Evolutionary conservation across 2,113 vertebrate genomes (phyloP).

Genomic region (Alces alces): DNA sequence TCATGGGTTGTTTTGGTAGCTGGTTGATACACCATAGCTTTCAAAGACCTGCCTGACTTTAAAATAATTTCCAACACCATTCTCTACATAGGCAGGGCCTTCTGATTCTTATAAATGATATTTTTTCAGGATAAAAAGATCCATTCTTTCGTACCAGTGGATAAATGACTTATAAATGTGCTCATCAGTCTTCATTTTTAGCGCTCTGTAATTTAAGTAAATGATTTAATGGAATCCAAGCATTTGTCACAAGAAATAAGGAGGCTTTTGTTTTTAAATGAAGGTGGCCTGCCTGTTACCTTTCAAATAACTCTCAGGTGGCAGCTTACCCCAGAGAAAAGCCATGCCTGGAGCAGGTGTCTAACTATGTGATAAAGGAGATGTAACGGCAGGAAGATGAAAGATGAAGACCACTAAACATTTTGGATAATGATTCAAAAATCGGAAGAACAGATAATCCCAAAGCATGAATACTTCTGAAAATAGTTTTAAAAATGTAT

Average conservation of each 20-base stretch:
- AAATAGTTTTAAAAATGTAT: slow-evolving; percentile 50
- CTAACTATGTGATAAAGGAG: background rate
- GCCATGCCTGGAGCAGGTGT: background rate
- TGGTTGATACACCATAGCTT: background rate
- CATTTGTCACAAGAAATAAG: background rate
- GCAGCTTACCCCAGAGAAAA: background rate
- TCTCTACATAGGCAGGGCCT: accelerated
- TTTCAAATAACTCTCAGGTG: background rate
- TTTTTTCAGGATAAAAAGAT: background rate
- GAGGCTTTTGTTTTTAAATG: background rate
- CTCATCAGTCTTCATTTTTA: background rate
- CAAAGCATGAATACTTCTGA: slow-evolving; percentile 29
- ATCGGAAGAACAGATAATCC: slow-evolving; percentile 3
- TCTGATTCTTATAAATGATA: background rate
- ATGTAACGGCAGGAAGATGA: background rate
- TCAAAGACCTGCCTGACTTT: background rate
- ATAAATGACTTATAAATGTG: background rate
- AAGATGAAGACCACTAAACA: background rate
- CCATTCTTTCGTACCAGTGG: background rate
- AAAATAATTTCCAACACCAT: background rate
- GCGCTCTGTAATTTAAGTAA: background rate
- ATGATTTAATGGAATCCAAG: background rate
- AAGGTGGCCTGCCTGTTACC: background rate
- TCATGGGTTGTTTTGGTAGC: background rate
- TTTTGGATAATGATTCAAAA: slow-evolving; percentile 30